A percentile compares a stretch with the other conserved stretches of the same genome.
These are phyloP conservation scores for Zophobas morio DNA, from an alignment of 1,140 invertebrate species.

Conservation along the genomic window DNA sequence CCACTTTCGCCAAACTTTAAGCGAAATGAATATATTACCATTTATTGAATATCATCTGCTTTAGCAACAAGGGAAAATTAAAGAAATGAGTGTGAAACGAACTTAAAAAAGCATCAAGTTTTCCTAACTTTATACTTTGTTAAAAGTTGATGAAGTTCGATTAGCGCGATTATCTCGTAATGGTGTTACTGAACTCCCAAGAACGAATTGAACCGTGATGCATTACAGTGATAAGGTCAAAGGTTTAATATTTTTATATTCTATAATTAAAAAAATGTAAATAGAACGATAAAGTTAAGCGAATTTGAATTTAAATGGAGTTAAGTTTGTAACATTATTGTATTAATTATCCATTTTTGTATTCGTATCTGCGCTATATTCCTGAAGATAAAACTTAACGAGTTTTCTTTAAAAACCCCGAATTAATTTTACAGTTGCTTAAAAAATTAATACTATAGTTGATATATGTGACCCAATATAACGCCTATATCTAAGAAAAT, in stretches of 20 bases:
- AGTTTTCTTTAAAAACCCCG: too few species aligned
- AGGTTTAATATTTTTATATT: not conserved
- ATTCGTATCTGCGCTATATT: too few species aligned
- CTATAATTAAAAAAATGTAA: not conserved
- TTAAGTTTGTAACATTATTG: too few species aligned
- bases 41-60: not conserved
- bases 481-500: too few species aligned
- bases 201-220: not conserved
- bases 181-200: not conserved
- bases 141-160: slow-evolving; percentile 1
- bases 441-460: too few species aligned
- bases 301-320: too few species aligned
- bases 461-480: too few species aligned
- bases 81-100: not conserved
- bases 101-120: not conserved
- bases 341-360: too few species aligned
- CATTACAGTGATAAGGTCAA: not conserved
- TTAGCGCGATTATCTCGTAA: not conserved
- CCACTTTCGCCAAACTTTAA: not conserved
- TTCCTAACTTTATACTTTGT: not conserved
- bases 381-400: too few species aligned
- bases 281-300: too few species aligned
- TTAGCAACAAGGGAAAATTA: not conserved
- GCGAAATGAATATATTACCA: too few species aligned
- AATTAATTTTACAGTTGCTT: too few species aligned